Conservation (phyloP, 2,888 invertebrate genomes). For the Callyntrura guangdongensis region DNA sequence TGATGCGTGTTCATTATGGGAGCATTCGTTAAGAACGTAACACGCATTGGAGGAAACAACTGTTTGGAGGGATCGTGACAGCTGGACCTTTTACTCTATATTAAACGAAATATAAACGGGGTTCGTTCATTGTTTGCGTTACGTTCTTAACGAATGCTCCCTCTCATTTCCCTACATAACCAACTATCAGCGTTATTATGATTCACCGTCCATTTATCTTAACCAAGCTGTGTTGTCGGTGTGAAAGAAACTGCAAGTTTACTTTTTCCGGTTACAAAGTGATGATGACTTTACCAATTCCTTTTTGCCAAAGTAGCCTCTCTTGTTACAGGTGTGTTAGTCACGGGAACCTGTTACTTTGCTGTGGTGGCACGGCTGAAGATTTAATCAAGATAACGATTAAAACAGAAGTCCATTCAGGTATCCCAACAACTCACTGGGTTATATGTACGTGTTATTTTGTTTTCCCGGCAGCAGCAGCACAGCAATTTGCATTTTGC, state of each 20-base stretch:
- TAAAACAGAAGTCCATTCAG: background rate
- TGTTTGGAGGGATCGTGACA: too few relatives aligned
- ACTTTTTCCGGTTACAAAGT: background rate
- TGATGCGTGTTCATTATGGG: background rate
- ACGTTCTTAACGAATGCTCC: too few relatives aligned
- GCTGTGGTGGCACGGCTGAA: background rate
- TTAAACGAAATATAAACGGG: too few relatives aligned
- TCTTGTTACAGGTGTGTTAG: constrained; percentile 7
- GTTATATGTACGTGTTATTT: background rate
- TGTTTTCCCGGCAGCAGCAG: background rate
- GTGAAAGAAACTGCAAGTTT: background rate
- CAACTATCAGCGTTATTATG: background rate
- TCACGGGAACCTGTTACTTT: constrained; percentile 7
- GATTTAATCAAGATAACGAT: background rate
- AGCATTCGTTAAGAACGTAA: background rate
- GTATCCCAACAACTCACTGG: too few relatives aligned
- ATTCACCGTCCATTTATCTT: background rate
- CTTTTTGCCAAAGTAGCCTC: background rate
- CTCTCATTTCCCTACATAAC: background rate
- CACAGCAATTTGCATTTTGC: too few relatives aligned
- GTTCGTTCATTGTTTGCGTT: too few relatives aligned
- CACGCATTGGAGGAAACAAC: too few relatives aligned
- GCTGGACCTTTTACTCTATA: too few relatives aligned
- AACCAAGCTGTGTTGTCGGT: background rate
- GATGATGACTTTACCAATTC: constrained; percentile 1